phyloP scores from a whole-genome alignment of 2,797 vertebrate species.

The Poeciliopsis paucimaculata region DNA sequence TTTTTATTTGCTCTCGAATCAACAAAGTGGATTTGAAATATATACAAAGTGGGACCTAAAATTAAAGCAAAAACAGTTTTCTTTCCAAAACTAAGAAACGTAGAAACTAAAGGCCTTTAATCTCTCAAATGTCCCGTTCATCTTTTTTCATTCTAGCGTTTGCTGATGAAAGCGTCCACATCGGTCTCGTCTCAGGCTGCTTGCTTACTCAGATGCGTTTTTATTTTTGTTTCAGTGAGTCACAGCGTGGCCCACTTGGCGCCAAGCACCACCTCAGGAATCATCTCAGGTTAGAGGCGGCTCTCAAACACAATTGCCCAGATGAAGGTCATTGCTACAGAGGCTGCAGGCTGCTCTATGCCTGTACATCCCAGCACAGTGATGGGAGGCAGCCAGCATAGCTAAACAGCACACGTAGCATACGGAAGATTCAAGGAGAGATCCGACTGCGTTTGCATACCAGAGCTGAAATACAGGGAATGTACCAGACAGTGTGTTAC shows the following conservation, averaged over 20 bases:
- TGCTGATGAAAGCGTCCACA: not conserved
- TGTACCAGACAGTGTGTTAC: not conserved
- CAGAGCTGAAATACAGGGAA: not conserved
- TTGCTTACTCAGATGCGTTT: slow-evolving; percentile 2
- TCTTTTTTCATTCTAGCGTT: too few species aligned
- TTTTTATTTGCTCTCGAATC: not conserved
- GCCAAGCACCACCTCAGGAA: slow-evolving; percentile 25
- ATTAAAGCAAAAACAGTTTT: not conserved
- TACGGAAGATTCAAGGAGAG: slow-evolving; percentile 2
- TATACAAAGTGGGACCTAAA: not conserved
- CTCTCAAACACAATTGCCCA: slow-evolving; percentile 37
- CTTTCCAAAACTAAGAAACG: not conserved
- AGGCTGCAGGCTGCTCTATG: slow-evolving; percentile 25
- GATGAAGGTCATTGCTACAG: slow-evolving; percentile 32
- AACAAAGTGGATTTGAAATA: not conserved
- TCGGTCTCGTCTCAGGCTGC: not conserved
- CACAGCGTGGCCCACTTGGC: slow-evolving; percentile 24
- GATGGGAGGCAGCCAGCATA: slow-evolving; percentile 2
- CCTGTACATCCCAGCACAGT: slow-evolving; percentile 3
- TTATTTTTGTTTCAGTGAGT: slow-evolving; percentile 52
- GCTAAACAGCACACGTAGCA: not conserved
- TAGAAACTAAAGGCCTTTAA: not conserved
- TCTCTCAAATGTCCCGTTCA: not conserved
- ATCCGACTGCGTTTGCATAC: slow-evolving; percentile 4
- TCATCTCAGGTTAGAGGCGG: slow-evolving; percentile 36